Conservation (phyloP, 1,140 invertebrate species). For the Drosophila mojavensis region DNA sequence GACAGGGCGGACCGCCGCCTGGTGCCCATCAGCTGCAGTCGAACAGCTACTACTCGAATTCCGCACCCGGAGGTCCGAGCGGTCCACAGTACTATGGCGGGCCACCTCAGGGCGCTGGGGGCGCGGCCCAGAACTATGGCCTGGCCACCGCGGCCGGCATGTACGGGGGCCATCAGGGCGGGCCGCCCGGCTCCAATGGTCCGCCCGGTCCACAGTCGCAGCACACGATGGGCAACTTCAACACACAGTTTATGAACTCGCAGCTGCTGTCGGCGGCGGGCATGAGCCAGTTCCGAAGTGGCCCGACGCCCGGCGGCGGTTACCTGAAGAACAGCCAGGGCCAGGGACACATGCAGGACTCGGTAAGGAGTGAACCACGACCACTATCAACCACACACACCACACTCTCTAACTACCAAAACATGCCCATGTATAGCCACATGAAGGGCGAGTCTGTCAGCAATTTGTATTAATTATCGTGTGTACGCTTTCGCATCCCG, state of each 20-base stretch:
- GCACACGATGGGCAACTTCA: conserved; percentile 83
- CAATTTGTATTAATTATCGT: conserved; percentile 30
- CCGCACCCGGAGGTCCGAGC: conserved; percentile 85
- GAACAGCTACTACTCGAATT: conserved; percentile 86
- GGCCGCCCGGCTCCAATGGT: conserved; percentile 67
- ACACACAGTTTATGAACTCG: conserved; percentile 84
- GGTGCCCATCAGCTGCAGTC: conserved; percentile 86
- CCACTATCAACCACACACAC: conserved; percentile 29
- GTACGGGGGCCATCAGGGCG: conserved; percentile 84
- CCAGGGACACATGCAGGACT: conserved; percentile 85
- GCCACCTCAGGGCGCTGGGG: conserved; percentile 83
- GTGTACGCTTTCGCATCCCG: conserved; percentile 1
- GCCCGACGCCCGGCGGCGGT: conserved; percentile 85
- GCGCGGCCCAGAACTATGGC: conserved; percentile 85
- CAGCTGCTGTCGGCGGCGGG: conserved; percentile 76
- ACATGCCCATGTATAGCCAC: conserved; percentile 37
- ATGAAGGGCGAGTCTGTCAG: conserved; percentile 24
- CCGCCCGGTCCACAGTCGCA: conserved; percentile 74
- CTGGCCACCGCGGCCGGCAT: conserved; percentile 85
- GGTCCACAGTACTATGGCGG: conserved; percentile 81
- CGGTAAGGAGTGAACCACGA: conserved; percentile 72
- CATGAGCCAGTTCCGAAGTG: conserved; percentile 80
- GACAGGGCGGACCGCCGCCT: conserved; percentile 81
- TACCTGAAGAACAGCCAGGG: conserved; percentile 86
- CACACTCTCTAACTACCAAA: conserved; percentile 36